Evolutionary conservation across 2,113 vertebrate species (phyloP).

Genomic region (Serinus canaria): DNA sequence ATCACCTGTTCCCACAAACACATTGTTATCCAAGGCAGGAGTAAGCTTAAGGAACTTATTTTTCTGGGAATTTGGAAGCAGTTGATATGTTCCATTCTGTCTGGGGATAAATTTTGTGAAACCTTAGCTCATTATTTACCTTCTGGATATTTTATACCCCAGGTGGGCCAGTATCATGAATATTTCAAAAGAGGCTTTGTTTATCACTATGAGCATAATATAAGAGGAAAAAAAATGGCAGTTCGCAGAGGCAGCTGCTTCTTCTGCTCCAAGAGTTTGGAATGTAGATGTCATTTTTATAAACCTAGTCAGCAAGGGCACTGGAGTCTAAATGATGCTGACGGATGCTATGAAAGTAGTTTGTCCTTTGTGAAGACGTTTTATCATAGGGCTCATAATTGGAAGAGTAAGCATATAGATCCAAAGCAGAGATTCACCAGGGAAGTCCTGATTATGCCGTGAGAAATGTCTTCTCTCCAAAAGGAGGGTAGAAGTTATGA

Average conservation of each 20-base stretch:
- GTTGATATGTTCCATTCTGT: background rate
- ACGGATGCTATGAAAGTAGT: background rate
- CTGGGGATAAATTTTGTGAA: background rate
- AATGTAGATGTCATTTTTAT: constrained; percentile 1
- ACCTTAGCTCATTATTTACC: constrained; percentile 21
- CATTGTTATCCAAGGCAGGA: background rate
- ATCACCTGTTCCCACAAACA: background rate
- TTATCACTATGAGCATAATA: background rate
- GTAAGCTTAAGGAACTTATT: background rate
- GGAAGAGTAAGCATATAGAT: background rate
- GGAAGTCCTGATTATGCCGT: background rate
- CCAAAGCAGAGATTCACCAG: background rate
- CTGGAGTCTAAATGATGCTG: background rate
- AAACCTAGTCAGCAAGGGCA: constrained; percentile 24
- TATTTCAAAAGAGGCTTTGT: background rate
- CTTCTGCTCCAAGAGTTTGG: background rate
- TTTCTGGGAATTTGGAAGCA: background rate
- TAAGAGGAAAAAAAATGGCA: background rate
- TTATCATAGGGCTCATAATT: background rate
- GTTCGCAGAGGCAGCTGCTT: background rate
- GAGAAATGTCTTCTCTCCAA: background rate
- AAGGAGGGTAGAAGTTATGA: background rate
- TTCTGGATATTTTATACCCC: constrained; percentile 6
- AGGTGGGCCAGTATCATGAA: background rate
- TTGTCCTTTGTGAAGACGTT: background rate